Percentiles rank a stretch among this genome's conserved stretches.
These are phyloP conservation scores for Pteropus rufus DNA, from an alignment of 2,797 vertebrate genomes.

Conservation along the genomic window DNA sequence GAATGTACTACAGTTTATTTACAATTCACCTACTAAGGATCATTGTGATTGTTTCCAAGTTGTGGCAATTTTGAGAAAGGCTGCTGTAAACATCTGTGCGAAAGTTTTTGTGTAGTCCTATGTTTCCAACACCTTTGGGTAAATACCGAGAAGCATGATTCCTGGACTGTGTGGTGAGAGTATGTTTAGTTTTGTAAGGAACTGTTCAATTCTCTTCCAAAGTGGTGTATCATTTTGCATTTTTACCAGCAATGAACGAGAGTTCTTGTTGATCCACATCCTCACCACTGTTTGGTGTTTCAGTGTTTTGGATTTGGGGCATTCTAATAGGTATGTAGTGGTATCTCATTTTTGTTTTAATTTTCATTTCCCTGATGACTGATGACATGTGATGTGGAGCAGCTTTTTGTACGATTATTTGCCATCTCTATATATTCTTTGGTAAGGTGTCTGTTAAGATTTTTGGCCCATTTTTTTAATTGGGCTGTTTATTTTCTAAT, in stretches of 20 bases:
- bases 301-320: background rate
- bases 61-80: background rate
- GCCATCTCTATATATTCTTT: background rate
- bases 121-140: background rate
- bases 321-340: background rate
- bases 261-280: background rate
- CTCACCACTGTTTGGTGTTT: background rate
- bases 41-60: background rate
- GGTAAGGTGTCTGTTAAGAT: background rate
- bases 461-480: background rate
- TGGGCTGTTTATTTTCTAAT: background rate
- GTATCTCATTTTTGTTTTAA: background rate
- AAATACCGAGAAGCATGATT: background rate
- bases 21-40: background rate
- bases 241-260: background rate
- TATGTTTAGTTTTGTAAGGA: background rate
- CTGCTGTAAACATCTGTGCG: background rate
- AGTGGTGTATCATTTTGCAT: background rate
- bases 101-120: background rate
- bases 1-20: background rate
- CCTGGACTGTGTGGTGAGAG: background rate
- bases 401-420: background rate
- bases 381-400: background rate
- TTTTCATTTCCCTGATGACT: background rate
- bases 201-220: background rate